Percentiles rank a stretch among this genome's conserved stretches.
These are phyloP conservation scores for Mesorhabditis spiculigera DNA, from an alignment of 2,888 invertebrate genomes.

Conservation along the genomic window DNA sequence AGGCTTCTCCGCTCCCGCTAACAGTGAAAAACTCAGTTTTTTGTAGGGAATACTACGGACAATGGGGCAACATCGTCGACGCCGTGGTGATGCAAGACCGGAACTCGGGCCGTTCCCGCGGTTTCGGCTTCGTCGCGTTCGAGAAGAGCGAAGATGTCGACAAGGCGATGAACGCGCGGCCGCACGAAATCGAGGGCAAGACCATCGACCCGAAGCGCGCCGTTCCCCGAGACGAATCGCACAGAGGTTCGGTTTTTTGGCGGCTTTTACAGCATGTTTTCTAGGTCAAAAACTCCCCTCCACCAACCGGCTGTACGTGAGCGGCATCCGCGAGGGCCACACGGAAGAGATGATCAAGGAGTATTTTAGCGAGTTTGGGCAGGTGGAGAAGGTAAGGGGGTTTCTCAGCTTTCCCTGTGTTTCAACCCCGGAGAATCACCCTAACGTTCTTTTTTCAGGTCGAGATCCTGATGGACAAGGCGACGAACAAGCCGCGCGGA, in stretches of 20 bases:
- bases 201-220: conserved; percentile 94
- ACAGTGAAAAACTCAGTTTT: too few relatives aligned
- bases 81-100: conserved; percentile 95
- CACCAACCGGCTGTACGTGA: conserved; percentile 49
- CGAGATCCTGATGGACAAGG: conserved; percentile 50
- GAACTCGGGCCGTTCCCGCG: conserved; percentile 85
- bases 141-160: conserved; percentile 61
- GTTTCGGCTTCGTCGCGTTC: conserved; percentile 96
- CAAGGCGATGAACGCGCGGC: conserved; percentile 60
- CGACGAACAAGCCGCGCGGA: conserved; percentile 47
- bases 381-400: conserved; percentile 25
- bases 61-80: conserved; percentile 92
- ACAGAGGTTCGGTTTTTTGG: conserved; percentile 7
- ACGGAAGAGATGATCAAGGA: conserved; percentile 41
- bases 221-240: conserved; percentile 62
- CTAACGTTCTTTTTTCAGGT: conserved; percentile 17
- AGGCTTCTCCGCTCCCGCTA: too few relatives aligned
- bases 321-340: conserved; percentile 51
- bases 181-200: conserved; percentile 86
- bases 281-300: conserved; percentile 20
- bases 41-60: conserved; percentile 73
- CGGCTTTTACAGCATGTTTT: conserved; percentile 39
- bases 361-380: conserved; percentile 44
- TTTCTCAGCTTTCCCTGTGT: background rate
- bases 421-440: conserved; percentile 14